Evolutionary conservation across 1,140 invertebrate genomes (phyloP).

Genomic region (Drosophila lacertosa): DNA sequence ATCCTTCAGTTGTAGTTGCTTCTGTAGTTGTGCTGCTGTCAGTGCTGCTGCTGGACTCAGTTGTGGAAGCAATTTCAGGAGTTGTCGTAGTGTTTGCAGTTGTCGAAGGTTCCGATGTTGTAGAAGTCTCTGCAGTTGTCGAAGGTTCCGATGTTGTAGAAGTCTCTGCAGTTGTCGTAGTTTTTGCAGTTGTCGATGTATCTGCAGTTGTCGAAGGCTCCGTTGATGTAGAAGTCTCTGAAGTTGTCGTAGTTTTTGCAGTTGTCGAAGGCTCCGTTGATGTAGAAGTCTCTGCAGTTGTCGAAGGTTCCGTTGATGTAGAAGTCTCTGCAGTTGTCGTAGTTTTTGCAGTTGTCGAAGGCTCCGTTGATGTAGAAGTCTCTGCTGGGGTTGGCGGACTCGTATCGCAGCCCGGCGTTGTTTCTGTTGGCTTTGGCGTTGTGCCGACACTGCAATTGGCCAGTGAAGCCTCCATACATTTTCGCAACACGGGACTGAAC

Average conservation of each 20-base stretch:
- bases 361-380: too few relatives aligned
- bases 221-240: constrained; percentile 22
- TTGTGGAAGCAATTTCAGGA: background rate
- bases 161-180: too few relatives aligned
- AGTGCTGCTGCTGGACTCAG: background rate
- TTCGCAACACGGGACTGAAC: constrained; percentile 39
- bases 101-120: constrained; percentile 16
- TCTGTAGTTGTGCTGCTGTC: constrained; percentile 11
- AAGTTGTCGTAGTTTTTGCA: constrained; percentile 3
- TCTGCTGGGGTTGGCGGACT: background rate
- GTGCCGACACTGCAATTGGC: constrained; percentile 60
- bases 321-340: too few relatives aligned
- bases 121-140: background rate
- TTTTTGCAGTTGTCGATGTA: background rate
- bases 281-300: background rate
- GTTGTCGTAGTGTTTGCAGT: constrained; percentile 11
- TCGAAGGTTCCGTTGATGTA: constrained; percentile 12
- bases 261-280: constrained; percentile 19
- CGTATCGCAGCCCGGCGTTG: constrained; percentile 9
- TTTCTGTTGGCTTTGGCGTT: constrained; percentile 20
- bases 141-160: constrained; percentile 1
- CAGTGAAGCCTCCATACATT: constrained; percentile 52
- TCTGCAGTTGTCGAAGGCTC: constrained; percentile 7
- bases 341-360: too few relatives aligned
- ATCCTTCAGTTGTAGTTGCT: constrained; percentile 19